Evolutionary conservation across 1,140 invertebrate species (phyloP), one percentile per base, ranked within the genome.

Genomic region (Wasmannia auropunctata): DNA sequence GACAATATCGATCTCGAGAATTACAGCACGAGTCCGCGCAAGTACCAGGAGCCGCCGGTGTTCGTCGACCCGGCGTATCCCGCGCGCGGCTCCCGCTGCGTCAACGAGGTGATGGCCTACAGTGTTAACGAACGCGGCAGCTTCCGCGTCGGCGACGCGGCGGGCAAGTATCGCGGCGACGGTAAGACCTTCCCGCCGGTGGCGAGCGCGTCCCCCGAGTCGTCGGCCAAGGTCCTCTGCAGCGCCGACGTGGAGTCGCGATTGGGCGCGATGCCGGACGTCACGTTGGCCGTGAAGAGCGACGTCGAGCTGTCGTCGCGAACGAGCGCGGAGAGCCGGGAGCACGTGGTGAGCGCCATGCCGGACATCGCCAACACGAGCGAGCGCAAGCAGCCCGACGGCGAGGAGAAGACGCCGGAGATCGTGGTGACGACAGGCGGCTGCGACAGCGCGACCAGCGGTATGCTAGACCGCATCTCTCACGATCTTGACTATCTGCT

Each of bases 401-500:
- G 94, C n/a, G 94, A 95, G 76, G 94, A 95, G 60, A 94, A 83
- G 14, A 88, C 92, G 1, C 88, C 92, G 1, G 92, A 94, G 76
- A 93, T 94, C 14, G 81, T 81, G 3, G 86, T 92, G 0, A 92
- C 91, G 5, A 91, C 91, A 5, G 51, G 60, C 10, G 79, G 88
- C 49, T 92, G 93, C 79, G 93, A 93, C 19, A 90, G 79, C 16
- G 93, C 91, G 0, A 92, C 89, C n/a, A 93, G 87, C 49, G 96
- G 96, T 70, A 97, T 97, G 95, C 93, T 97, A 3, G 96, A 97
- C 93, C 96, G 97, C 87, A 97, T 97, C 90, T 97, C 96, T 1
- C 96, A 97, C 90, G 97, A 97, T 93, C 95, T 97, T 58, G 97
- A 97, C 93, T 97, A 97, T 94, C 93, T 97, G 80, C 93, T 97